Base-by-base conservation (phyloP, 2,888 invertebrate genomes). In the Hyposoter dolosus region DNA sequence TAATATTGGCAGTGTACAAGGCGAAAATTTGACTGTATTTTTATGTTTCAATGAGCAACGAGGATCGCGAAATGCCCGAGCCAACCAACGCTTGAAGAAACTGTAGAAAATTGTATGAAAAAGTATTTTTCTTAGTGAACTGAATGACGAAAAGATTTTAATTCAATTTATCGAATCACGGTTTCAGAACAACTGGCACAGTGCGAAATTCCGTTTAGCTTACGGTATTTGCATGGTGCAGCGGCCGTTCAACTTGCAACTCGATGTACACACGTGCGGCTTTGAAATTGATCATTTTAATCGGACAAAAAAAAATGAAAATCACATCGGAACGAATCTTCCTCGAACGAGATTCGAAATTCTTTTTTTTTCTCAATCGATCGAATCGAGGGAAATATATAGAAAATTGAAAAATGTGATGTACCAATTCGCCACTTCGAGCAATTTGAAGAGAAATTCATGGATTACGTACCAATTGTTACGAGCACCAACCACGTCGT, bases 401-500 rank as follows among this genome's bases (percentile, higher is more conserved):
- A 0, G 1, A 50, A 50, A 53, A 71, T 47, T 19, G 5, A 7
- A 56, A 56, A 10, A 19, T 50, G 7, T 45, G 17, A 23, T 23
- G 3, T 5, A 68, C 43, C 43, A 5, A 43, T 40, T 68, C 2
- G 43, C 1, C 12, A 15, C n/a, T 43, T 40, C 10, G 23, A 10
- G n/a, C 15, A 19, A 63, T 32, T 63, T n/a, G n/a, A n/a, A 72
- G 35, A 50, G 35, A 50, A 35, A 28, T 12, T 32, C 3, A 5
- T 53, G 4, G 50, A 56, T 85, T 89, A 93, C 93, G 79, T 91
- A 93, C 93, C 93, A 88, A 93, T 91, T 68, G 93, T 90, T 65
- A 93, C 90, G 88, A 93, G 92, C 76, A 93, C 90, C 76, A 92
- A 93, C 84, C 92, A 89, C 43, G 92, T 92, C 71, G 92, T 90